phyloP scores from a whole-genome alignment of 2,888 invertebrate genomes.

The Sinotaia quadrata region DNA sequence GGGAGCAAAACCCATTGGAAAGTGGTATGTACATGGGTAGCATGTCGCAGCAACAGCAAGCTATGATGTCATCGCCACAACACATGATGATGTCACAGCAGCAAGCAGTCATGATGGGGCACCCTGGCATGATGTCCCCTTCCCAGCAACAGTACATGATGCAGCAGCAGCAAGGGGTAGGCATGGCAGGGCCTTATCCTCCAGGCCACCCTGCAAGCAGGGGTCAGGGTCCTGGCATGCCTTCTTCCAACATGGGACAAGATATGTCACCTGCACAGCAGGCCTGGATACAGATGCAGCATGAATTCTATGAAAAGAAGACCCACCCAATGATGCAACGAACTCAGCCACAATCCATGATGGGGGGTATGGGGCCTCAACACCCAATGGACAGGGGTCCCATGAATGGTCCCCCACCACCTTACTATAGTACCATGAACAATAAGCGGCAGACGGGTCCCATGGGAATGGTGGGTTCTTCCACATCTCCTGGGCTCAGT shows the following conservation, averaged over 20 bases:
- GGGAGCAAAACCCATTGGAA: conserved; percentile 67
- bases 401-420: conserved; percentile 55
- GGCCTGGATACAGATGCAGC: conserved; percentile 93
- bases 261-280: conserved; percentile 77
- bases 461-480: conserved; percentile 55
- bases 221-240: conserved; percentile 17
- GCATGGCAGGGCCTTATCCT: conserved; percentile 46
- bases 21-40: conserved; percentile 34
- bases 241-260: conserved; percentile 13
- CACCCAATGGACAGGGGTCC: conserved; percentile 50
- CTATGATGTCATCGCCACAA: conserved; percentile 26
- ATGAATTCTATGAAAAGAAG: conserved; percentile 77
- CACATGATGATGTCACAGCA: conserved; percentile 43
- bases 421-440: conserved; percentile 64
- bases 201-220: conserved; percentile 29
- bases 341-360: conserved; percentile 27
- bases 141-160: conserved; percentile 53
- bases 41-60: conserved; percentile 36
- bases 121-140: conserved; percentile 50
- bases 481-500: conserved; percentile 67
- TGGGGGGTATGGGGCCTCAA: conserved; percentile 22
- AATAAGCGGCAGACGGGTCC: conserved; percentile 56
- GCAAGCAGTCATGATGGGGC: conserved; percentile 38
- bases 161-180: conserved; percentile 53
- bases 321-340: conserved; percentile 52